A percentile compares a stretch with the other conserved stretches of the same genome.
phyloP scores from a whole-genome alignment of 2,888 invertebrate species.

The Protodeltote pygarga region DNA sequence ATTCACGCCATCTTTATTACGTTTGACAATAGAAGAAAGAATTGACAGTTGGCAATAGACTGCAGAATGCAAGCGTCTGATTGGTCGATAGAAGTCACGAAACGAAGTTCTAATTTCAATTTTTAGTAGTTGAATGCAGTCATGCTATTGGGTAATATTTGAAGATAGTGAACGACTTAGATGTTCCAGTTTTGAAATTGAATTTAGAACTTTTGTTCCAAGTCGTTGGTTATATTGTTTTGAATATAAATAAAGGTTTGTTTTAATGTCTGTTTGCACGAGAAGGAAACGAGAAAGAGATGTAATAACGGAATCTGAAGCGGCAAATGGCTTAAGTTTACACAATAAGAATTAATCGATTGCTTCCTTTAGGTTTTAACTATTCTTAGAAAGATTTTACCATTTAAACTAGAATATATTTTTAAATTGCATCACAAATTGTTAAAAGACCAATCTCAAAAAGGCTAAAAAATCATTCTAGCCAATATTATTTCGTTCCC shows the following conservation, averaged over 20 bases:
- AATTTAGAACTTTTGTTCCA: conserved; percentile 36
- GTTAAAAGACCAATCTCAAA: no score
- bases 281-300: background rate
- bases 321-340: no score
- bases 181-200: conserved; percentile 47
- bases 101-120: conserved; percentile 49
- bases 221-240: conserved; percentile 12
- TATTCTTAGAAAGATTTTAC: no score
- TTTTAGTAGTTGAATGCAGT: conserved; percentile 49
- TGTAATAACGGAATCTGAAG: no score
- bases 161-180: conserved; percentile 35
- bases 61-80: conserved; percentile 36
- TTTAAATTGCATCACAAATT: no score
- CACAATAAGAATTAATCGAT: no score
- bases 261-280: conserved; percentile 4
- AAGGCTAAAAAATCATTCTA: no score
- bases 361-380: no score
- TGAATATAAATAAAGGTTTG: conserved; percentile 2
- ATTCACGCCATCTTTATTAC: conserved; percentile 17
- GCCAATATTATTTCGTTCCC: no score
- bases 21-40: conserved; percentile 14
- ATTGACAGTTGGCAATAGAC: conserved; percentile 32
- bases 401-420: no score
- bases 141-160: conserved; percentile 51
- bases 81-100: conserved; percentile 46